Conservation (phyloP, 2,888 invertebrate genomes). For the Agriopis leucophaearia region DNA sequence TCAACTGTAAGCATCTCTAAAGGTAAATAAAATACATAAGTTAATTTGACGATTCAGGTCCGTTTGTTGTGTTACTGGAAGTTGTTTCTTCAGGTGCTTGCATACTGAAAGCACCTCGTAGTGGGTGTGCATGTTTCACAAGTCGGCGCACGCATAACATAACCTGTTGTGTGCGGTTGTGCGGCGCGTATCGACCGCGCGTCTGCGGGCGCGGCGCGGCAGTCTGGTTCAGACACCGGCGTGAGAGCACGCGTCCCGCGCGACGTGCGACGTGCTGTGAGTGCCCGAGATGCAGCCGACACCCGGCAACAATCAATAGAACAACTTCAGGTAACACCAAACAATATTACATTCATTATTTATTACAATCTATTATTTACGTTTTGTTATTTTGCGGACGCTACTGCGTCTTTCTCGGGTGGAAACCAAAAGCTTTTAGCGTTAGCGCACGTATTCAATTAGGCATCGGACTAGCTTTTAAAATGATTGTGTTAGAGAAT, state of each 20-base stretch:
- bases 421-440: slow-evolving; percentile 20
- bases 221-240: slow-evolving; percentile 64
- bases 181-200: slow-evolving; percentile 69
- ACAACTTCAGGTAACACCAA: slow-evolving; percentile 64
- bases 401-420: slow-evolving; percentile 16
- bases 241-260: slow-evolving; percentile 42
- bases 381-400: slow-evolving; percentile 10
- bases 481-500: slow-evolving; percentile 18
- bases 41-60: background rate
- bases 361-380: background rate
- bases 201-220: slow-evolving; percentile 62
- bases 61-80: background rate
- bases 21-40: too few relatives aligned
- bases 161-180: slow-evolving; percentile 74
- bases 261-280: slow-evolving; percentile 34
- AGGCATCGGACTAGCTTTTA: slow-evolving; percentile 21
- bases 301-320: slow-evolving; percentile 67
- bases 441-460: slow-evolving; percentile 24
- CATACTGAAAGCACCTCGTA: slow-evolving; percentile 3
- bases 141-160: slow-evolving; percentile 76
- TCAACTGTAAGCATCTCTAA: too few relatives aligned
- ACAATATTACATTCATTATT: slow-evolving; percentile 3
- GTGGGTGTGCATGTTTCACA: slow-evolving; percentile 22
- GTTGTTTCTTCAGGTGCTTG: slow-evolving; percentile 2
- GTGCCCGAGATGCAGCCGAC: slow-evolving; percentile 69